Conservation (phyloP, 2,888 invertebrate genomes). For the Auanema freiburgensis region DNA sequence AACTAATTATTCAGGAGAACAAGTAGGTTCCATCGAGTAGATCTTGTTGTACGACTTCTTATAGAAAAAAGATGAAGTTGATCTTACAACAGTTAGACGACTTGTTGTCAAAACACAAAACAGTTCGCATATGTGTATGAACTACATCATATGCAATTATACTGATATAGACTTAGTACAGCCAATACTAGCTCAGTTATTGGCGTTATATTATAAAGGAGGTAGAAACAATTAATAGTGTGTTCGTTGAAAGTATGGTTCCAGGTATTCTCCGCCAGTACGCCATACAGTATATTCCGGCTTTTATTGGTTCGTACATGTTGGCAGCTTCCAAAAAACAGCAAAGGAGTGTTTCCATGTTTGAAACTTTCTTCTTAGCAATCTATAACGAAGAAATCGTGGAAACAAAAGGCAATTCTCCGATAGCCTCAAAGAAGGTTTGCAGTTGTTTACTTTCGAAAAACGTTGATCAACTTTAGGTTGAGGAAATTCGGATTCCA, state of each 20-base stretch:
- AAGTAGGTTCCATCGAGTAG: slow-evolving; percentile 1
- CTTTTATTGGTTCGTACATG: slow-evolving; percentile 51
- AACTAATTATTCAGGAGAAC: not conserved
- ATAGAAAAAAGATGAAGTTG: slow-evolving; percentile 15
- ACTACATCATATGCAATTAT: slow-evolving; percentile 57
- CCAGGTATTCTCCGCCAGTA: slow-evolving; percentile 54
- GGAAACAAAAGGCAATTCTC: slow-evolving; percentile 49
- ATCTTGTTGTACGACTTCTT: not conserved
- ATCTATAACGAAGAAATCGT: slow-evolving; percentile 64
- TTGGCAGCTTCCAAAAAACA: slow-evolving; percentile 51
- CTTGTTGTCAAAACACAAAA: slow-evolving; percentile 14
- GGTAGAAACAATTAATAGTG: slow-evolving; percentile 32
- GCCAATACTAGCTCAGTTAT: slow-evolving; percentile 58
- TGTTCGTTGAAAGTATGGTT: slow-evolving; percentile 18
- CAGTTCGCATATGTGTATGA: slow-evolving; percentile 16
- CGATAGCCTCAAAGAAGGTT: slow-evolving; percentile 71
- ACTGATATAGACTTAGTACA: slow-evolving; percentile 55
- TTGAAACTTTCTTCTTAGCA: slow-evolving; percentile 60
- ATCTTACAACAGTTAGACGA: not conserved
- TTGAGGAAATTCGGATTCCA: slow-evolving; percentile 81
- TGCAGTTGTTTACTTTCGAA: not conserved
- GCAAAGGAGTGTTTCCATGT: slow-evolving; percentile 47
- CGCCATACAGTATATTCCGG: slow-evolving; percentile 56
- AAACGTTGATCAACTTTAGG: slow-evolving; percentile 67
- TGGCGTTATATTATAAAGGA: slow-evolving; percentile 57